These are phyloP conservation scores for Micronycteris hirsuta DNA, from an alignment of 2,113 vertebrate genomes.

Conservation along the genomic window DNA sequence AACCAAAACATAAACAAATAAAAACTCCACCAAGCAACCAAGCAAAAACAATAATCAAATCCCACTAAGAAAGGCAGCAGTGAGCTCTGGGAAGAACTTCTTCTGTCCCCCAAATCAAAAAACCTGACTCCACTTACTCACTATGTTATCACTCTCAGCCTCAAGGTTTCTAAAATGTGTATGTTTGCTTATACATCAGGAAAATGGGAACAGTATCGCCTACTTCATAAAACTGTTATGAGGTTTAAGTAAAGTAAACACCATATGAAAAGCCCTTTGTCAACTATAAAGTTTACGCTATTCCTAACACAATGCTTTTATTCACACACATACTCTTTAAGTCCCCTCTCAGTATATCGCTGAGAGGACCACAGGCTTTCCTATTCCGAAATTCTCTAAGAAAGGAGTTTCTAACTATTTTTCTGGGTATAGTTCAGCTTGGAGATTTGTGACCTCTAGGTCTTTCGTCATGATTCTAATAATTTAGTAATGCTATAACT, in stretches of 20 bases:
- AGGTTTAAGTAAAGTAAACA: slow-evolving; percentile 1
- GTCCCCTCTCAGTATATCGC: background rate
- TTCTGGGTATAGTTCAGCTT: background rate
- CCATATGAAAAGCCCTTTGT: slow-evolving; percentile 1
- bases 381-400: background rate
- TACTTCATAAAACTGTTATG: background rate
- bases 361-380: background rate
- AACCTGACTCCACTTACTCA: background rate
- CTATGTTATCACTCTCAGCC: background rate
- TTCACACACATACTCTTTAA: background rate
- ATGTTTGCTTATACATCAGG: background rate
- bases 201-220: background rate
- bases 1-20: background rate
- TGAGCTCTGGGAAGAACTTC: background rate
- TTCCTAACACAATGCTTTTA: slow-evolving; percentile 17
- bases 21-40: background rate
- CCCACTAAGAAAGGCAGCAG: background rate
- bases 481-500: background rate
- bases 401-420: slow-evolving; percentile 7
- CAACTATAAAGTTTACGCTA: background rate
- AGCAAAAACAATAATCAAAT: slow-evolving; percentile 42
- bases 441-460: background rate
- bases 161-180: background rate
- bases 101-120: background rate
- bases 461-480: slow-evolving; percentile 8